phyloP scores from a whole-genome alignment of 2,888 invertebrate genomes.

The Tiphia femorata region DNA sequence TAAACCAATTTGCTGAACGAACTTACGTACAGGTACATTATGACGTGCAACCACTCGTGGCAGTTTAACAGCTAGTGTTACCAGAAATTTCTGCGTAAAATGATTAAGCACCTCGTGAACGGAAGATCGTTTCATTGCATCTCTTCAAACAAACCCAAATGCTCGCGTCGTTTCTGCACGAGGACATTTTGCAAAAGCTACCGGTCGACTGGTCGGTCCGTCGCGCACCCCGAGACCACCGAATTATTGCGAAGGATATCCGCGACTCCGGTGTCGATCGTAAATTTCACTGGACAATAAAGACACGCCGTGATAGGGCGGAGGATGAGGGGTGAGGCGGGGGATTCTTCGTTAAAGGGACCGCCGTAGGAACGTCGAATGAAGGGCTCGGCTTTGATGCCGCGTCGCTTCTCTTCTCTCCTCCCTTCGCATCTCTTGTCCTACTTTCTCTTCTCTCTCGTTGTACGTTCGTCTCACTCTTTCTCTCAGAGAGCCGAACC shows the following conservation, averaged over 20 bases:
- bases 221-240: too few relatives aligned
- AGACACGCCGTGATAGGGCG: slow-evolving; percentile 33
- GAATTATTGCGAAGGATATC: slow-evolving; percentile 42
- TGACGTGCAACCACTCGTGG: too few relatives aligned
- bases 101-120: too few relatives aligned
- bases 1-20: too few relatives aligned
- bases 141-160: too few relatives aligned
- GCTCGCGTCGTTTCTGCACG: not conserved
- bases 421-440: not conserved
- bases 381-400: not conserved
- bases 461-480: too few relatives aligned
- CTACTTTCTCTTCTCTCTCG: too few relatives aligned
- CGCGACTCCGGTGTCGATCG: slow-evolving; percentile 41
- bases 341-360: slow-evolving; percentile 40
- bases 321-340: slow-evolving; percentile 4
- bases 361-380: slow-evolving; percentile 27
- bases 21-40: not conserved
- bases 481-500: too few relatives aligned
- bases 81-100: too few relatives aligned
- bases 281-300: slow-evolving; percentile 45
- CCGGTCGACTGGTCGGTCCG: too few relatives aligned
- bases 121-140: too few relatives aligned
- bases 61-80: too few relatives aligned
- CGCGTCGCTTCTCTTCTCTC: not conserved
- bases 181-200: slow-evolving; percentile 20